Conservation (phyloP, 1,140 invertebrate genomes). For the Drosophila jambulina region DNA sequence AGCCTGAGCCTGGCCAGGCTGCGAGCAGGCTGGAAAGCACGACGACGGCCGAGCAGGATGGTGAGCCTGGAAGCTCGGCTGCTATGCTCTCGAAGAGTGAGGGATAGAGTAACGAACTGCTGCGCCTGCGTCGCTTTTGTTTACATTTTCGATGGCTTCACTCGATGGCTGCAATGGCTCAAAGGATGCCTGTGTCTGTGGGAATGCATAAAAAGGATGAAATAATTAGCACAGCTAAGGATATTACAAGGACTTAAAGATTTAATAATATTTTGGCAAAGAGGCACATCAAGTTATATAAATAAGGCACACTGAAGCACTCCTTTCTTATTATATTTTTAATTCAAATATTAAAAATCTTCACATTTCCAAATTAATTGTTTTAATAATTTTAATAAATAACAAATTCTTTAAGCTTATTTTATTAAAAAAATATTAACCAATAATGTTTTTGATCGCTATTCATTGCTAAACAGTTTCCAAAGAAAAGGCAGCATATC, state of each 20-base stretch:
- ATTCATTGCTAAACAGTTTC: background rate
- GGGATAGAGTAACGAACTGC: slow-evolving; percentile 51
- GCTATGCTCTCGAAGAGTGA: slow-evolving; percentile 34
- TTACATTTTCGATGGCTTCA: slow-evolving; percentile 73
- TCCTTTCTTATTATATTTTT: background rate
- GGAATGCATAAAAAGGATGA: slow-evolving; percentile 9
- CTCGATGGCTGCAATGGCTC: slow-evolving; percentile 40
- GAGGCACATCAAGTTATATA: background rate
- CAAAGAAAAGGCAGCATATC: background rate
- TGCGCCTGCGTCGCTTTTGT: slow-evolving; percentile 78
- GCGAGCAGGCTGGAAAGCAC: slow-evolving; percentile 42
- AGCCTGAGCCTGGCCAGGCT: slow-evolving; percentile 40
- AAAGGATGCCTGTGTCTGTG: slow-evolving; percentile 55
- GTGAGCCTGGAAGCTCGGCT: slow-evolving; percentile 41
- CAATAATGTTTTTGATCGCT: background rate
- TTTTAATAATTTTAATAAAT: too few relatives aligned
- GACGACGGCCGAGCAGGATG: slow-evolving; percentile 17
- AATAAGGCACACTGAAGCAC: background rate
- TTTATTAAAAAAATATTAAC: background rate
- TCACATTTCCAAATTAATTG: too few relatives aligned
- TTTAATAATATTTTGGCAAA: background rate
- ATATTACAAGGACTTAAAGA: background rate
- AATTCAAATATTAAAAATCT: background rate
- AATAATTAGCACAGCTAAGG: background rate
- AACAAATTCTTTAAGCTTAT: background rate